Conservation (phyloP, 2,113 vertebrate genomes). For the Pelecanoides urinatrix region DNA sequence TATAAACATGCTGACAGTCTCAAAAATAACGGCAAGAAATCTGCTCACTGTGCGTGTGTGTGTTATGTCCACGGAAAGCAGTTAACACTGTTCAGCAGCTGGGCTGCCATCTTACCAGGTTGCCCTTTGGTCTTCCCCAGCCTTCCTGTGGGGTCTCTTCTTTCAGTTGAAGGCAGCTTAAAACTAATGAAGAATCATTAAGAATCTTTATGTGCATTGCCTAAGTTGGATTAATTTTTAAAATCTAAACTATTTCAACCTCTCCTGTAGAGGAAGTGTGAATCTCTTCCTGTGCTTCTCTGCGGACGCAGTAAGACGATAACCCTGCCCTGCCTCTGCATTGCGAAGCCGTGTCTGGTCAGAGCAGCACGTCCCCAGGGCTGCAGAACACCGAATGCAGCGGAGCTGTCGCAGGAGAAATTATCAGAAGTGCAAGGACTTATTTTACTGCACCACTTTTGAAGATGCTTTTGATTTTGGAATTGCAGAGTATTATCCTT, state of each 20-base stretch:
- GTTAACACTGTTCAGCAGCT: background rate
- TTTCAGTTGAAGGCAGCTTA: background rate
- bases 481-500: background rate
- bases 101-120: background rate
- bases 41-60: accelerated
- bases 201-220: accelerated
- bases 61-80: background rate
- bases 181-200: background rate
- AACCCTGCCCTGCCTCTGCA: background rate
- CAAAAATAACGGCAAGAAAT: background rate
- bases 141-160: background rate
- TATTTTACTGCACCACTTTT: background rate
- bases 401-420: no score
- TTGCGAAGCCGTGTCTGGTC: accelerated
- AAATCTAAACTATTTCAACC: background rate
- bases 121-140: background rate
- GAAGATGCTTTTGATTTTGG: background rate
- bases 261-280: background rate
- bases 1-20: background rate
- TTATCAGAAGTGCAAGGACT: background rate
- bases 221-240: background rate
- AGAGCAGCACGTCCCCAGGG: accelerated
- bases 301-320: background rate
- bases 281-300: background rate
- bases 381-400: accelerated